Percentiles rank a stretch among this genome's conserved stretches.
phyloP scores from a whole-genome alignment of 2,797 vertebrate species.

The Apogon talboti region DNA sequence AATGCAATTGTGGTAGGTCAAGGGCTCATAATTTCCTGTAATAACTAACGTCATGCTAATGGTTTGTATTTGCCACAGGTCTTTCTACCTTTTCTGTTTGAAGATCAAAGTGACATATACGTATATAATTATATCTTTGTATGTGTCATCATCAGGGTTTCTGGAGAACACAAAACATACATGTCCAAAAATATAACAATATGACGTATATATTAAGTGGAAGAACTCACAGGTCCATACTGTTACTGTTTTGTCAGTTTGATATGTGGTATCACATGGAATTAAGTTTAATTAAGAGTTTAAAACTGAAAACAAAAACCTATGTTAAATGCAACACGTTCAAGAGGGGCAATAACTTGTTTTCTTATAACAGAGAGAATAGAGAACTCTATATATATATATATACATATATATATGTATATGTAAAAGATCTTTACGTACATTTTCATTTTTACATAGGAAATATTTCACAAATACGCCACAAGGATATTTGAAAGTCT shows the following conservation, averaged over 20 bases:
- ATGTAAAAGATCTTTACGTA: slow-evolving; percentile 78
- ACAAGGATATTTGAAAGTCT: slow-evolving; percentile 78
- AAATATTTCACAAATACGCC: slow-evolving; percentile 77
- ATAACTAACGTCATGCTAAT: slow-evolving; percentile 64
- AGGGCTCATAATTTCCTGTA: slow-evolving; percentile 83
- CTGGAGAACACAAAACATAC: slow-evolving; percentile 69
- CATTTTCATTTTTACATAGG: slow-evolving; percentile 79
- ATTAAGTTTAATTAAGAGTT: slow-evolving; percentile 72
- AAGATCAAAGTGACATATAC: slow-evolving; percentile 66
- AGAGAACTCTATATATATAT: slow-evolving; percentile 74
- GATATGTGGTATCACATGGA: slow-evolving; percentile 80
- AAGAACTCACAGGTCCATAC: slow-evolving; percentile 74
- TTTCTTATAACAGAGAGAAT: slow-evolving; percentile 79
- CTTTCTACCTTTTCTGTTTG: slow-evolving; percentile 62
- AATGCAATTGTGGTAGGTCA: slow-evolving; percentile 79
- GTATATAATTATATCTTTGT: slow-evolving; percentile 74
- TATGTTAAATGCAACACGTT: slow-evolving; percentile 78
- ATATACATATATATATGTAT: slow-evolving; percentile 64
- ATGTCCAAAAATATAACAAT: slow-evolving; percentile 75
- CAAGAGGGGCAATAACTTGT: slow-evolving; percentile 86
- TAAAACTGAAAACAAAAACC: slow-evolving; percentile 75
- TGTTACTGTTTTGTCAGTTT: slow-evolving; percentile 79
- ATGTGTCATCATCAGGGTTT: slow-evolving; percentile 76
- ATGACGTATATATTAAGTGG: slow-evolving; percentile 73
- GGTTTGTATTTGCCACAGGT: slow-evolving; percentile 74